Base-by-base conservation (phyloP, 2,797 vertebrate species). In the Trematomus bernacchii region DNA sequence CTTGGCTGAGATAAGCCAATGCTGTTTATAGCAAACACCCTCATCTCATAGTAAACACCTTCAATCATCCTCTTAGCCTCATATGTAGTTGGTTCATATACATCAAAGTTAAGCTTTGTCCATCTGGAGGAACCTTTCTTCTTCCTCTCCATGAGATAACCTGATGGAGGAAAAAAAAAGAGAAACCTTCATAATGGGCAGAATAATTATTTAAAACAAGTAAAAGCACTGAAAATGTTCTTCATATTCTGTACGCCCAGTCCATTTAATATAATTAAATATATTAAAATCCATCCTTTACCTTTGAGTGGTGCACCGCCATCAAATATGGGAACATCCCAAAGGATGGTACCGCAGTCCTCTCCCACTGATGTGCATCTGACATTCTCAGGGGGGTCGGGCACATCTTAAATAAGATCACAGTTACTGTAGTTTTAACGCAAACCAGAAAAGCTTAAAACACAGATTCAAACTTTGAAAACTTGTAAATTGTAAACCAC, bases 91-190 rank as follows among this genome's bases (percentile, higher is more conserved):
- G 90, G 91, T 0, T 93, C 82, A 15, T 92, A 96, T 0, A 97
- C 94, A 27, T 98, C 97, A 27, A 97, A 98, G 92, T 98, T 98
- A 68, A 98, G 93, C 87, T 97, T 98, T 54, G 97, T 97, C 97
- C 97, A 98, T 84, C 96, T 95, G 46, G 93, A 93, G 1, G 96
- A 97, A 19, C 96, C 97, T 78, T 98, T 97, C 94, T 98, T 98
- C 90, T 97, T 98, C 76, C 97, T 95, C 90, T 98, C 97, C 93
- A 98, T 93, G 54, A 97, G 94, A 83, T 98, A 98, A 60, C 97
- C 97, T 98, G 86, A 50, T 13, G 37, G 55, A 46, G 13, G n/a
- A 19, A 19, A 51, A 33, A 33, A 9, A 16, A 3, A 21, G 0
- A 30, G 30, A 14, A 9, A 48, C 3, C 14, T 18, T 10, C 23